Base-by-base conservation (phyloP, 2,113 vertebrate genomes). In the Amphiprion percula region DNA sequence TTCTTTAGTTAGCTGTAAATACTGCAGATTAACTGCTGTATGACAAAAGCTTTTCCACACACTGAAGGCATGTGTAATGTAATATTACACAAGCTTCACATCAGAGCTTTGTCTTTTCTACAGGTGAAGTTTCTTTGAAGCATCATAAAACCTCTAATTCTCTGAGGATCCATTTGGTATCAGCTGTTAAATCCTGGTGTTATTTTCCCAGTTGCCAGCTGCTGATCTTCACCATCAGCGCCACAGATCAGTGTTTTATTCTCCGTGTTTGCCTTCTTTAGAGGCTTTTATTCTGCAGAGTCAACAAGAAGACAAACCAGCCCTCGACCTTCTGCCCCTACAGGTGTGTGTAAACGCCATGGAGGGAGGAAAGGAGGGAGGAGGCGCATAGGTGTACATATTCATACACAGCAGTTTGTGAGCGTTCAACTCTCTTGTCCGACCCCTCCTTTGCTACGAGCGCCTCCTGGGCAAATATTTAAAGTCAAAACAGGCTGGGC, bases 401-500 rank as follows among this genome's bases (percentile, higher is more conserved):
- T 79, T 67, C 24, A 82, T 19, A 63, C 60, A 78, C 49, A 53
- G 50, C 61, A 39, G 56, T 60, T 39, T 69, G 79, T 82, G 61
- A 65, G 78, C 16, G n/a, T 14, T 30, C 26, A 37, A 17, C 10
- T 6, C 56, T 54, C 66, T 47, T 67, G 75, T 24, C 69, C 33
- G 24, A 1, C 26, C 15, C 28, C 63, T 60, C 50, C 58, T 72
- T 55, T 66, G n/a, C 68, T 80, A 60, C 71, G 55, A 85, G 80
- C 79, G 56, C 93, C 93, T 95, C 89, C 92, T 94, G 94, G 93
- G 91, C 92, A 94, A 95, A 95, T 95, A 95, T 95, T 95, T 95
- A 94, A 94, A 94, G 93, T 95, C 93, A 93, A 95, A 95, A 95
- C 94, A 94, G 90, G 83, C 88, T 33, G 80, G 83, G 84, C 87